A percentile compares a stretch with the other conserved stretches of the same genome.
Evolutionary conservation across 2,797 vertebrate genomes (phyloP).

Genomic region (Serranus cabrilla): DNA sequence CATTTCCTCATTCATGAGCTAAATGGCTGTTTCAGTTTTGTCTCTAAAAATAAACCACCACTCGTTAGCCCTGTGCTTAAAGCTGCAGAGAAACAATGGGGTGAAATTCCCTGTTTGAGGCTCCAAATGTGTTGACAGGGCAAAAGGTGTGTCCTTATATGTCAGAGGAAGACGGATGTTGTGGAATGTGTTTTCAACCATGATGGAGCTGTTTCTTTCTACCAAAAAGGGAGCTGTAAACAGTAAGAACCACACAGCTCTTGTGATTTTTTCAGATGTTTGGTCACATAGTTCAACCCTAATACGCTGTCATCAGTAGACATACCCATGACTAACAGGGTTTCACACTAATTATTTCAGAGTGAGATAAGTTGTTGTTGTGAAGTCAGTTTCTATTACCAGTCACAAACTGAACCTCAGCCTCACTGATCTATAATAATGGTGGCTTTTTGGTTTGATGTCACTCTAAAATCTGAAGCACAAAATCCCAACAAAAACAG

Average conservation of each 20-base stretch:
- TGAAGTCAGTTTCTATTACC: neutral
- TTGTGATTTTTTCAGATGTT: neutral
- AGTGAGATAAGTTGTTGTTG: constrained; percentile 8
- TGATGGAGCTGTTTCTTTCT: neutral
- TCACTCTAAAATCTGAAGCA: neutral
- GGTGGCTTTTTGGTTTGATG: neutral
- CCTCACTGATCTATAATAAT: neutral
- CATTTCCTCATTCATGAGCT: constrained; percentile 56
- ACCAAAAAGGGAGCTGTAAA: neutral
- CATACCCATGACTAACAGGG: neutral
- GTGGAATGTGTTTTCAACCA: neutral
- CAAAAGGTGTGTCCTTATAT: constrained; percentile 10
- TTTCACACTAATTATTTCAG: neutral
- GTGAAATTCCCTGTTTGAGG: neutral
- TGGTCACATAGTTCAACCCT: neutral
- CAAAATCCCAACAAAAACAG: neutral
- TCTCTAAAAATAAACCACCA: constrained; percentile 32
- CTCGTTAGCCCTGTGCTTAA: neutral
- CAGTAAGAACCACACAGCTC: neutral
- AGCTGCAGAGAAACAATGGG: constrained; percentile 16
- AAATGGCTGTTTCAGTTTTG: neutral
- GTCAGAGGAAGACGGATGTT: neutral
- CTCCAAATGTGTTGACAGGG: neutral
- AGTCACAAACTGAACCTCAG: neutral
- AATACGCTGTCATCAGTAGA: constrained; percentile 1